These are phyloP conservation scores for Hydrolagus colliei DNA, from an alignment of 2,797 vertebrate genomes.

Conservation along the genomic window DNA sequence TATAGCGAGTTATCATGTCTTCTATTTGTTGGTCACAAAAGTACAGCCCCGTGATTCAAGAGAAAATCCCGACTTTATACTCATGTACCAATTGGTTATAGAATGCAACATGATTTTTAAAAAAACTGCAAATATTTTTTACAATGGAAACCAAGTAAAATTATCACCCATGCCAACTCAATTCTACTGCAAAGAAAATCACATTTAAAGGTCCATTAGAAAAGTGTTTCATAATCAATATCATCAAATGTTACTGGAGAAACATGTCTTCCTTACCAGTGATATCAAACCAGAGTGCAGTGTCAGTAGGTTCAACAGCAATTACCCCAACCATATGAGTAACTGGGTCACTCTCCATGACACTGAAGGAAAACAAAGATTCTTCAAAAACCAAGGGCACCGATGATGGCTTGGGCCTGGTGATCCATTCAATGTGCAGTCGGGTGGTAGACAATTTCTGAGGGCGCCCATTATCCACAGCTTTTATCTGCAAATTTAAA, in stretches of 20 bases:
- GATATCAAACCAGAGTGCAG: conserved; percentile 91
- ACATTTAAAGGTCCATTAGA: not conserved
- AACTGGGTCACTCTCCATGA: conserved; percentile 94
- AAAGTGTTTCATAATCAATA: not conserved
- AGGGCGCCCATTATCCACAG: conserved; percentile 91
- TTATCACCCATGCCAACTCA: not conserved
- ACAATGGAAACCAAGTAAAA: not conserved
- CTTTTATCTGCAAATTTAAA: conserved; percentile 76
- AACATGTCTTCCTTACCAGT: conserved; percentile 65
- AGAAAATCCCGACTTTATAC: too few relatives aligned
- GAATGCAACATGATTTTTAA: too few relatives aligned
- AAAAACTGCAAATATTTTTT: too few relatives aligned
- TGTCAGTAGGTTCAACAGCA: conserved; percentile 73
- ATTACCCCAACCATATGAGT: conserved; percentile 95
- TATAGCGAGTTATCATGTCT: too few relatives aligned
- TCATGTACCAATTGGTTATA: too few relatives aligned
- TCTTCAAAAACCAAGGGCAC: conserved; percentile 81
- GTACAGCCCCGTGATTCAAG: too few relatives aligned
- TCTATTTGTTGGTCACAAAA: too few relatives aligned
- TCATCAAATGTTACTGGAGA: not conserved
- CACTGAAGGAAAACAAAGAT: conserved; percentile 77
- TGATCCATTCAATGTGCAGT: conserved; percentile 93
- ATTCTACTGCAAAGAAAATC: not conserved
- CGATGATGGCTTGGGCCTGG: conserved; percentile 65
- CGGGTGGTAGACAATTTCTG: conserved; percentile 87